phyloP scores from a whole-genome alignment of 2,113 vertebrate genomes.

The Mastomys natalensis region DNA sequence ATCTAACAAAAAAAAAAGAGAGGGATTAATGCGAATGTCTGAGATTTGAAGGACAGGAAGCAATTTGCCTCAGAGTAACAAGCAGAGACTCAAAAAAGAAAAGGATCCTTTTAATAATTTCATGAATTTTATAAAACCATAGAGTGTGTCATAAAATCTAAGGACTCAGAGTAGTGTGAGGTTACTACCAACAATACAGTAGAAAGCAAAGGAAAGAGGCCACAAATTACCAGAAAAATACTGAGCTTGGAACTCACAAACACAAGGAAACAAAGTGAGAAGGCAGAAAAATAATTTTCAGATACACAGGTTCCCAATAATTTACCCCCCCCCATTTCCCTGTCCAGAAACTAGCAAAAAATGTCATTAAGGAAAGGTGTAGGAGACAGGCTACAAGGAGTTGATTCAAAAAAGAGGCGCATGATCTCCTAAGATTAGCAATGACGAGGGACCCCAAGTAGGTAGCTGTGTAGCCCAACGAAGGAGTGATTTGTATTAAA shows the following conservation, averaged over 20 bases:
- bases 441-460: not conserved
- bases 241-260: not conserved
- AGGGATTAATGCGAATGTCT: not conserved
- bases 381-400: not conserved
- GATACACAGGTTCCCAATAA: not conserved
- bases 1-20: too few species aligned
- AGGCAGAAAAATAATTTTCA: not conserved
- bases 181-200: not conserved
- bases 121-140: not conserved
- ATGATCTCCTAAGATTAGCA: not conserved
- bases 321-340: fast-evolving
- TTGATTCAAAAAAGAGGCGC: not conserved
- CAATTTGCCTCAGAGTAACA: not conserved
- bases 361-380: not conserved
- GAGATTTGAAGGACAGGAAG: not conserved
- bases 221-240: not conserved
- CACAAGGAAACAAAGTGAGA: not conserved
- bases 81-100: not conserved
- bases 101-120: not conserved
- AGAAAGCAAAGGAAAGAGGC: not conserved
- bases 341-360: not conserved
- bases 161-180: not conserved
- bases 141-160: not conserved
- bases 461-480: not conserved
- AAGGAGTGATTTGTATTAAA: not conserved